These are phyloP conservation scores for Rhyacichthys aspro DNA, from an alignment of 2,797 vertebrate species.

Conservation along the genomic window DNA sequence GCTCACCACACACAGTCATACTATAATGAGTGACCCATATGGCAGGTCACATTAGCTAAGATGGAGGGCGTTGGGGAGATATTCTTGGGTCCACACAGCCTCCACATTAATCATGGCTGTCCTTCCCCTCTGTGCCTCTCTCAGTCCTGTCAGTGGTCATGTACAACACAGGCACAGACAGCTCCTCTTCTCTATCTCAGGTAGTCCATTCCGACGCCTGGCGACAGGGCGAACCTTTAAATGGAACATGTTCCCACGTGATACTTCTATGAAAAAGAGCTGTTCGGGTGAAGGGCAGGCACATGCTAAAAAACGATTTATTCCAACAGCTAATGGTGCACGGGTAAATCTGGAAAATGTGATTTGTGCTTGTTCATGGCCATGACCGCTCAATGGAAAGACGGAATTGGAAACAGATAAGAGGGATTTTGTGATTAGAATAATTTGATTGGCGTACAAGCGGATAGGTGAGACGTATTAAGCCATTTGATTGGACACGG, in stretches of 20 bases:
- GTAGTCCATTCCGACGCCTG: slow-evolving; percentile 16
- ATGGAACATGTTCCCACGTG: slow-evolving; percentile 27
- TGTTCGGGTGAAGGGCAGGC: slow-evolving; percentile 22
- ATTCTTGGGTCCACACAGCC: slow-evolving; percentile 71
- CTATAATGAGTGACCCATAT: slow-evolving; percentile 67
- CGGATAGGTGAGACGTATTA: slow-evolving; percentile 49
- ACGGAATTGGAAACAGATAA: slow-evolving; percentile 46
- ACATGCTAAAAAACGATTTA: not conserved
- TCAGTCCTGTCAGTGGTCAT: slow-evolving; percentile 61
- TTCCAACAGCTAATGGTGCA: not conserved
- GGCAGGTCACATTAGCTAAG: slow-evolving; percentile 78
- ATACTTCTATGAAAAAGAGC: slow-evolving; percentile 18
- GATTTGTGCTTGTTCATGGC: slow-evolving; percentile 2
- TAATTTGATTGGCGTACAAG: slow-evolving; percentile 50
- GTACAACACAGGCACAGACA: slow-evolving; percentile 49
- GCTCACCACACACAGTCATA: slow-evolving; percentile 21
- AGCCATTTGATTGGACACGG: slow-evolving; percentile 50
- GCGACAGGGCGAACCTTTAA: slow-evolving; percentile 32
- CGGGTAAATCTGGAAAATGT: not conserved
- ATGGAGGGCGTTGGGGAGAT: slow-evolving; percentile 73
- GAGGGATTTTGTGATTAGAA: slow-evolving; percentile 51
- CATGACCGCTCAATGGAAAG: slow-evolving; percentile 9
- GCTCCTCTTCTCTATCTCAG: slow-evolving; percentile 41
- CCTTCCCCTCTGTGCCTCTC: slow-evolving; percentile 55
- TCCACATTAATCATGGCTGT: slow-evolving; percentile 71